phyloP scores from a whole-genome alignment of 2,113 vertebrate genomes.

The Myotis yumanensis region DNA sequence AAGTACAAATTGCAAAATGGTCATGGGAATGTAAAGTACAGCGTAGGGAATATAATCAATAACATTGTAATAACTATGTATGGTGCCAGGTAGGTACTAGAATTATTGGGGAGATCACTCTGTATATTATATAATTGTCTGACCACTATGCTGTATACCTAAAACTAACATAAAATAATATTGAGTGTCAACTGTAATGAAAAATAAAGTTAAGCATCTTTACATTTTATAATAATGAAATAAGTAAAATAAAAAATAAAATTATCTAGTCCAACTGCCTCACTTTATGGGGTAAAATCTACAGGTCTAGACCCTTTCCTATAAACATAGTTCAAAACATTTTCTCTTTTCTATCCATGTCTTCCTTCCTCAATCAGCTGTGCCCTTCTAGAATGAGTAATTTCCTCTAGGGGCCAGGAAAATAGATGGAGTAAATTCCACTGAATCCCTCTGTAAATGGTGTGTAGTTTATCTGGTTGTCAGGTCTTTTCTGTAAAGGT shows the following conservation, averaged over 20 bases:
- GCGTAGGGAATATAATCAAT: neutral
- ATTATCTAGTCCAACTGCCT: neutral
- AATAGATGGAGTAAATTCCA: conserved; percentile 84
- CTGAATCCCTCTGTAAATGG: conserved; percentile 83
- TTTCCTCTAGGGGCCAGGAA: conserved; percentile 73
- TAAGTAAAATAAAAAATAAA: neutral
- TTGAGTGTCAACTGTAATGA: neutral
- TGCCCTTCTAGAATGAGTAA: conserved; percentile 77
- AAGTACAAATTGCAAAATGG: neutral
- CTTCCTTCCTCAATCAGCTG: conserved; percentile 74
- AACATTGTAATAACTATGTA: neutral
- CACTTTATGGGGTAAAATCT: neutral
- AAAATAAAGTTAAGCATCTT: neutral
- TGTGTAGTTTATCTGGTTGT: conserved; percentile 77
- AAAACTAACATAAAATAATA: neutral
- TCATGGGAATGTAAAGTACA: neutral
- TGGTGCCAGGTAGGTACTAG: neutral
- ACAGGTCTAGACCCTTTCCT: conserved; percentile 35
- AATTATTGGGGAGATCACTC: neutral
- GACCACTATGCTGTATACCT: neutral
- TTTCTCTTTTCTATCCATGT: conserved; percentile 58
- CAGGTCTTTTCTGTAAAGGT: conserved; percentile 82
- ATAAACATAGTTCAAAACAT: conserved; percentile 65
- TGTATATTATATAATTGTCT: neutral
- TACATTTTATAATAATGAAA: neutral